Evolutionary conservation across 2,797 vertebrate genomes (phyloP).

Genomic region (Lindbergichthys nudifrons): DNA sequence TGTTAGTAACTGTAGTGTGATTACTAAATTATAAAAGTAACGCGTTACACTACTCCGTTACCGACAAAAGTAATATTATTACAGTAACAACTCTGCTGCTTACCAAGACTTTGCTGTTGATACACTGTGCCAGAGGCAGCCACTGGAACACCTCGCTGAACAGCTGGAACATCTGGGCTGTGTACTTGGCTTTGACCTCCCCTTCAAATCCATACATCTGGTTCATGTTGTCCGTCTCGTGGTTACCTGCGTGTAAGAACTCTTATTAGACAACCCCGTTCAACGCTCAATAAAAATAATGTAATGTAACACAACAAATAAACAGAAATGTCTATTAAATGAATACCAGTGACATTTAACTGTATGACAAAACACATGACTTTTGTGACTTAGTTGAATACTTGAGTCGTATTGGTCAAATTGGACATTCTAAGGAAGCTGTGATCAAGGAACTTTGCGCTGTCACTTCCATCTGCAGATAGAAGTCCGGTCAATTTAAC

Average conservation of each 20-base stretch:
- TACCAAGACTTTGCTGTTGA: slow-evolving; percentile 95
- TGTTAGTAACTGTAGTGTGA: too few relatives aligned
- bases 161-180: slow-evolving; percentile 97
- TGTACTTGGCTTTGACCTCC: slow-evolving; percentile 97
- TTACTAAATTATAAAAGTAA: too few relatives aligned
- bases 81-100: too few relatives aligned
- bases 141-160: slow-evolving; percentile 99
- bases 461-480: too few relatives aligned
- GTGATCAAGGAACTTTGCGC: too few relatives aligned
- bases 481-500: too few relatives aligned
- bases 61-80: too few relatives aligned
- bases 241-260: slow-evolving; percentile 86
- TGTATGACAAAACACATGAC: not conserved
- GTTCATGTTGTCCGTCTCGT: slow-evolving; percentile 99
- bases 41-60: too few relatives aligned
- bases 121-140: slow-evolving; percentile 94
- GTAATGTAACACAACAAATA: not conserved
- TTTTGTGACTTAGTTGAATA: too few relatives aligned
- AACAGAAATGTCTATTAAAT: not conserved
- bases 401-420: too few relatives aligned
- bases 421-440: too few relatives aligned
- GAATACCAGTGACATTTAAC: not conserved
- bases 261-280: not conserved
- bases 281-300: not conserved
- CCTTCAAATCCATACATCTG: slow-evolving; percentile 99